These are phyloP conservation scores for Cacoxenus indagator DNA, from an alignment of 2,888 invertebrate species.

Conservation along the genomic window DNA sequence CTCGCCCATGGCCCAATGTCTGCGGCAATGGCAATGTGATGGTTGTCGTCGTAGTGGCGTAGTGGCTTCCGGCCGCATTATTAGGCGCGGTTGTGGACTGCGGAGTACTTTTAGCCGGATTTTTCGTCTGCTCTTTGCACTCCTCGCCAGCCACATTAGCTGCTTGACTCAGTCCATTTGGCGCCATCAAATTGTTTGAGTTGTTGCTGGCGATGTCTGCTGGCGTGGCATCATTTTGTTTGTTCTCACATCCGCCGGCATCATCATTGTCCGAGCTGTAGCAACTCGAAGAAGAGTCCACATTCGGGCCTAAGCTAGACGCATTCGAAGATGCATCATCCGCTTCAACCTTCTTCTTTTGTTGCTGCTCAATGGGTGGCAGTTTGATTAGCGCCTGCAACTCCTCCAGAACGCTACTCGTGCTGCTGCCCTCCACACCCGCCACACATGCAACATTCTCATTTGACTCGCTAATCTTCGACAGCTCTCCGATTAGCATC, in stretches of 20 bases:
- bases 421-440: constrained; percentile 27
- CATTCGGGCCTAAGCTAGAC: constrained; percentile 80
- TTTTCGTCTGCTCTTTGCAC: constrained; percentile 20
- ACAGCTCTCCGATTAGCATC: constrained; percentile 53
- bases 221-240: neutral
- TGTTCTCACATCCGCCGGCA: constrained; percentile 21
- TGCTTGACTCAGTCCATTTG: constrained; percentile 21
- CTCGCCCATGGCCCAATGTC: neutral
- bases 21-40: constrained; percentile 6
- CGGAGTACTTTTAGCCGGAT: neutral
- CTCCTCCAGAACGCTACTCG: constrained; percentile 43
- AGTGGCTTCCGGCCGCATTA: neutral
- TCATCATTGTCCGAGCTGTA: constrained; percentile 71
- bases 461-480: constrained; percentile 61
- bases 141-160: neutral
- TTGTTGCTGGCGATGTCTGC: constrained; percentile 41
- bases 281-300: constrained; percentile 78
- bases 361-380: constrained; percentile 59
- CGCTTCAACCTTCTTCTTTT: constrained; percentile 73
- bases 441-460: constrained; percentile 36
- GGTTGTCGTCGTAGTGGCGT: neutral
- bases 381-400: constrained; percentile 62
- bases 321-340: constrained; percentile 72
- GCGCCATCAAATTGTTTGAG: constrained; percentile 41
- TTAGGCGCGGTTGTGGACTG: constrained; percentile 4